Base-by-base conservation (phyloP, 2,888 invertebrate species). In the Pristionchus fissidentatus region DNA sequence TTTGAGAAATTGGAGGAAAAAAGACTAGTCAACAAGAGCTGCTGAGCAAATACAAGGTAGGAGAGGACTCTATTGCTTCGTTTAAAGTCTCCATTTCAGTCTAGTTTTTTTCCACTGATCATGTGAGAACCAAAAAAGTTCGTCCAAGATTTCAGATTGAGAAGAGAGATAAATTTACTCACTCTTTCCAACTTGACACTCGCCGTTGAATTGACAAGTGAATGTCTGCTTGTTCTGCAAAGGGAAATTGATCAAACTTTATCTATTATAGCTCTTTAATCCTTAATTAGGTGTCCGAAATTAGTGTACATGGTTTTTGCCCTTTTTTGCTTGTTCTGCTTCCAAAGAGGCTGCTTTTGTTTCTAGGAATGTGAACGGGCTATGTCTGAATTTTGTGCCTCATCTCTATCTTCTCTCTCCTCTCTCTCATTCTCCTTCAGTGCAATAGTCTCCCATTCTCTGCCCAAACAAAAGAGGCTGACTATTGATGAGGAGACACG, bases 191-290 rank as follows among this genome's bases (percentile, higher is more conserved):
- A 89, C 88, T 29, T 87, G 87, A 62, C 89, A 89, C 35, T 89
- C 87, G 49, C 88, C 88, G 1, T 86, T 35, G 82, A 89, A 89
- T 81, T 89, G 89, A 77, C 89, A 89, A 62, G 87, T 87, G 84
- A 89, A 89, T 29, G 89, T 88, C 80, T 89, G 89, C 85, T 89
- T 89, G 85, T 89, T 89, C 89, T 89, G 87, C 84, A 89, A 87
- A 84, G 60, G 57, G 29, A n/a, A 46, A 49, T 81, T 26, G n/a
- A 70, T 73, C 52, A n/a, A 52, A 26, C 38, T 52, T 49, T 19
- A 49, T 8, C n/a, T n/a, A n/a, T n/a, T n/a, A n/a, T n/a, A n/a
- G n/a, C n/a, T n/a, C n/a, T n/a, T n/a, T n/a, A n/a, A n/a, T n/a
- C n/a, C n/a, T n/a, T n/a, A n/a, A n/a, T n/a, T n/a, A 49, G 10